These are phyloP conservation scores for Junonia oenone DNA, from an alignment of 2,888 invertebrate genomes.

Conservation along the genomic window DNA sequence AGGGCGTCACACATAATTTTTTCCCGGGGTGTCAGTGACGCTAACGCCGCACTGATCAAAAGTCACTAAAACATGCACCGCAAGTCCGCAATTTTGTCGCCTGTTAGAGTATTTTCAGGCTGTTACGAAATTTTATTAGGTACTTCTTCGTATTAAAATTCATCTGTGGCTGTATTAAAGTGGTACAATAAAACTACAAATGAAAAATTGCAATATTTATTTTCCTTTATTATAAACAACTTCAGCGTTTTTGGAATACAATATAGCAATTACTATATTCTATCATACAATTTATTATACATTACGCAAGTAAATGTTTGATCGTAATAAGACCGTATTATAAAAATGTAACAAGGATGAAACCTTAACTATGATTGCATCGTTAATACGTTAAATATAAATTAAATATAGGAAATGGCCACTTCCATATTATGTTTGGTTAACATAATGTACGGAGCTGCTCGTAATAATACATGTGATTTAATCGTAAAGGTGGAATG, in stretches of 20 bases:
- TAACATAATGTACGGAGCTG: constrained; percentile 18
- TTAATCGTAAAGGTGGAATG: constrained; percentile 21
- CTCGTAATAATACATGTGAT: constrained; percentile 19
- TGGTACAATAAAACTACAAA: background rate
- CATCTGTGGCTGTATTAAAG: too few relatives aligned
- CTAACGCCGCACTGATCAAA: too few relatives aligned
- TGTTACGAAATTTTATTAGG: too few relatives aligned
- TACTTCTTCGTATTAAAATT: too few relatives aligned
- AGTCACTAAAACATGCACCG: too few relatives aligned
- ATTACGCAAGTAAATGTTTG: background rate
- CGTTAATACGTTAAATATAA: constrained; percentile 18
- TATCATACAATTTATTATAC: background rate
- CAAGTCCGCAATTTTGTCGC: too few relatives aligned
- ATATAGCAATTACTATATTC: constrained; percentile 12
- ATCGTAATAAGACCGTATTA: constrained; percentile 6
- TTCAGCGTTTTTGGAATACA: constrained; percentile 18
- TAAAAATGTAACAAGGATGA: constrained; percentile 11
- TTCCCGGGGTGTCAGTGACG: too few relatives aligned
- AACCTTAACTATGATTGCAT: constrained; percentile 15
- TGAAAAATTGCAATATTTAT: constrained; percentile 5
- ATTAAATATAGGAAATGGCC: constrained; percentile 27
- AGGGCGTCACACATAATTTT: too few relatives aligned
- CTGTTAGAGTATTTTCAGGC: too few relatives aligned
- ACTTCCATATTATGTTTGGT: constrained; percentile 22
- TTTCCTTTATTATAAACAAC: constrained; percentile 26